These are phyloP conservation scores for Tholera decimalis DNA, from an alignment of 2,888 invertebrate genomes.

Conservation along the genomic window DNA sequence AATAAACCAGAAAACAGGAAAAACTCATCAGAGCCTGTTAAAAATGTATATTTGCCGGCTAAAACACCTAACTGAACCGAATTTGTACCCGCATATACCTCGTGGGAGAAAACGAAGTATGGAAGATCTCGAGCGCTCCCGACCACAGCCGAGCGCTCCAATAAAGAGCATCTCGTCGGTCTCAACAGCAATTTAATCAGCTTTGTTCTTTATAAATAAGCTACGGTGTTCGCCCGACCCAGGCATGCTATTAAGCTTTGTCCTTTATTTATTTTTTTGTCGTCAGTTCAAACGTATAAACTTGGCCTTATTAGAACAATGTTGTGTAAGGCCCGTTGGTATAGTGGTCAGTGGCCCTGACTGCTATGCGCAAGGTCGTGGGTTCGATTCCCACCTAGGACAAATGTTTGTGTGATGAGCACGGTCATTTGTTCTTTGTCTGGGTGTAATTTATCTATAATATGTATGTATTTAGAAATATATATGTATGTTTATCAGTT, in stretches of 20 bases:
- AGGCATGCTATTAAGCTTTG: constrained; percentile 69
- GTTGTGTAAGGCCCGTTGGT: constrained; percentile 45
- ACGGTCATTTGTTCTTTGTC: too few relatives aligned
- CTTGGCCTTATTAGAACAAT: constrained; percentile 59
- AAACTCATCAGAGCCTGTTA: constrained; percentile 57
- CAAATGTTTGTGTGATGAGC: too few relatives aligned
- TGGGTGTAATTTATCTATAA: too few relatives aligned
- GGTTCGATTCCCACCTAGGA: too few relatives aligned
- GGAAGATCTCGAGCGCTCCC: constrained; percentile 58
- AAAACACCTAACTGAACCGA: constrained; percentile 61
- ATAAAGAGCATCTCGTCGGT: constrained; percentile 75
- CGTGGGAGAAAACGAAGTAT: constrained; percentile 60
- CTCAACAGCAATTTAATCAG: constrained; percentile 83
- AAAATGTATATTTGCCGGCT: constrained; percentile 63
- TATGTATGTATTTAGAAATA: too few relatives aligned
- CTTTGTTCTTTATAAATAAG: constrained; percentile 82
- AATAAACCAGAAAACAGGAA: constrained; percentile 29
- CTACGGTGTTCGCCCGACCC: constrained; percentile 71
- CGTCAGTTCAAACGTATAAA: constrained; percentile 62
- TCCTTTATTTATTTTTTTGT: constrained; percentile 63
- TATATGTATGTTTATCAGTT: too few relatives aligned
- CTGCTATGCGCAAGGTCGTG: too few relatives aligned
- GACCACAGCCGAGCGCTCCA: constrained; percentile 67
- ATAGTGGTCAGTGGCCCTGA: too few relatives aligned
- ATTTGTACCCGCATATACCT: constrained; percentile 61